Percentiles rank a stretch among this genome's conserved stretches.
These are phyloP conservation scores for Cyphomyrmex costatus DNA, from an alignment of 1,140 invertebrate species.

Conservation along the genomic window DNA sequence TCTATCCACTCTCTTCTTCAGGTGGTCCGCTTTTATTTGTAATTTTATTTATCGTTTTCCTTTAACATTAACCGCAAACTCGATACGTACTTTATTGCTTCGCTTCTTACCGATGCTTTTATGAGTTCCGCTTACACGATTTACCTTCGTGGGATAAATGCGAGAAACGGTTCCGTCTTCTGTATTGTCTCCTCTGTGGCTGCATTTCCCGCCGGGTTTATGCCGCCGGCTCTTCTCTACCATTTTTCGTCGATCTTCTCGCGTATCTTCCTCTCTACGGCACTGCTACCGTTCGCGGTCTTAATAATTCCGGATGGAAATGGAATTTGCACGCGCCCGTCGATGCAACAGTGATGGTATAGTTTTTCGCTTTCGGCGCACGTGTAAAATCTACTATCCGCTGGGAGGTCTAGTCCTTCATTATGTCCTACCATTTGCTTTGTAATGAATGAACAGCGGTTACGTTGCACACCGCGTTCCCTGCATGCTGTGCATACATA, in stretches of 20 bases:
- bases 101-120: constrained; percentile 72
- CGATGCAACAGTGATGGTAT: constrained; percentile 52
- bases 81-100: constrained; percentile 73
- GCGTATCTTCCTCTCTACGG: constrained; percentile 5
- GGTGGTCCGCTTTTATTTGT: constrained; percentile 65
- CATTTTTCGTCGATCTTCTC: constrained; percentile 61
- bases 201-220: constrained; percentile 21
- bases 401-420: constrained; percentile 40
- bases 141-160: constrained; percentile 55
- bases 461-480: background rate
- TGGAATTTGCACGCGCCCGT: constrained; percentile 40
- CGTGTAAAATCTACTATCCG: constrained; percentile 55
- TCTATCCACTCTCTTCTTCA: constrained; percentile 11
- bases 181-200: constrained; percentile 27
- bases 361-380: constrained; percentile 58
- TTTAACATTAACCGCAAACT: constrained; percentile 71
- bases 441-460: constrained; percentile 45
- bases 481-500: constrained; percentile 33
- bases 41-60: constrained; percentile 74
- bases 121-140: constrained; percentile 67
- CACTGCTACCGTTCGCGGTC: constrained; percentile 20
- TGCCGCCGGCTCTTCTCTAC: constrained; percentile 15
- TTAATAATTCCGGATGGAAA: constrained; percentile 62
- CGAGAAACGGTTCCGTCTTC: constrained; percentile 56
- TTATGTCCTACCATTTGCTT: constrained; percentile 44